These are phyloP conservation scores for Clytia hemisphaerica DNA, from an alignment of 30 jellyfish, hydroid and myxozoan genomes.

Conservation along the genomic window DNA sequence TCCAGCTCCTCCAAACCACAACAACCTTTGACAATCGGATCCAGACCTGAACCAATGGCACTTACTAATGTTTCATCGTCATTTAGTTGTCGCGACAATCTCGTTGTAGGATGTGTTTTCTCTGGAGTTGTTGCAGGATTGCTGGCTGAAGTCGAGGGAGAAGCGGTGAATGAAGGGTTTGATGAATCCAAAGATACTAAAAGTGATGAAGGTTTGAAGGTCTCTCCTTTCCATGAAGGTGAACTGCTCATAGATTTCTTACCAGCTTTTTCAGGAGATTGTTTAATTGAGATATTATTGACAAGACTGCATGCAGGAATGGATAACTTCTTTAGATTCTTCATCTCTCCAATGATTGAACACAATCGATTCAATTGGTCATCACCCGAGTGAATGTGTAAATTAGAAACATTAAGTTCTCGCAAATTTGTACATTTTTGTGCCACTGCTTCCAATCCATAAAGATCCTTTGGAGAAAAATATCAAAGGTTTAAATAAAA, in stretches of 20 bases:
- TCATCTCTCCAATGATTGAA: slow-evolving; percentile 32
- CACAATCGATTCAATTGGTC: slow-evolving; percentile 29
- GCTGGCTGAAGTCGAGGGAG: neutral
- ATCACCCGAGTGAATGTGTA: slow-evolving; percentile 63
- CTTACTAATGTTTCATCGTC: slow-evolving; percentile 36
- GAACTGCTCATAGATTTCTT: neutral
- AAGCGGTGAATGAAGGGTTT: neutral
- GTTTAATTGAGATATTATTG: slow-evolving; percentile 16
- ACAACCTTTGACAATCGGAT: slow-evolving; percentile 38
- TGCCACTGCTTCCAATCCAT: slow-evolving; percentile 71
- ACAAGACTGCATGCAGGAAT: slow-evolving; percentile 77
- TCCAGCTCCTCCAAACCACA: slow-evolving; percentile 44
- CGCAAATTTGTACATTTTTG: slow-evolving; percentile 35
- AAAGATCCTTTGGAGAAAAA: slow-evolving; percentile 56
- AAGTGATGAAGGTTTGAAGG: neutral
- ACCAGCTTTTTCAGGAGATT: slow-evolving; percentile 4
- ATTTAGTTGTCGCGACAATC: slow-evolving; percentile 44
- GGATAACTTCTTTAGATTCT: slow-evolving; percentile 42
- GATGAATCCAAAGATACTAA: neutral
- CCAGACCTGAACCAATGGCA: slow-evolving; percentile 59
- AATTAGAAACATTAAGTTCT: slow-evolving; percentile 60
- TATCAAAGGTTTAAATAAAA: too few species aligned
- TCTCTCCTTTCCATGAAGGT: neutral
- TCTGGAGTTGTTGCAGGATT: neutral
- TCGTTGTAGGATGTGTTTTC: neutral